Evolutionary conservation across 2,113 vertebrate species (phyloP), one percentile per base, ranked within the genome.

Genomic region (Hippocampus barbouri): DNA sequence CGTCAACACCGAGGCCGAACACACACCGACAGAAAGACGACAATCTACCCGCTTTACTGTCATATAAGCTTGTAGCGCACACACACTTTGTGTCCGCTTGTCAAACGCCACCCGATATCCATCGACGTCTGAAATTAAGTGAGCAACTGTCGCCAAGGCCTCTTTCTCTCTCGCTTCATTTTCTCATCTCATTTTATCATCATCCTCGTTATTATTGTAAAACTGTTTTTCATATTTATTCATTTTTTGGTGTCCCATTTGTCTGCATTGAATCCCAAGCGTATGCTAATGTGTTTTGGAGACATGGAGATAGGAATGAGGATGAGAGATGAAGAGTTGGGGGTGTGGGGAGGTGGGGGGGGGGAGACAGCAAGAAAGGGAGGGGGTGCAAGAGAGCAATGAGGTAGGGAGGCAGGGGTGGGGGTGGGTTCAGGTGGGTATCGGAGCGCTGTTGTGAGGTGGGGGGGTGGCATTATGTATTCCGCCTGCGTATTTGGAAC

Each of bases 211-310:
- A 92, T 93, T 91, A 91, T 90, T 93, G 92, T 93, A 91, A 91
- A 92, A 91, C 91, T 90, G 89, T 92, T 91, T 92, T 91, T 92
- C 86, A 91, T 89, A 91, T 91, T 91, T 91, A 88, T 88, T 89
- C 79, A 74, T 85, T 76, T 81, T 89, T 90, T 80, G 54, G 53
- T 30, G 41, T 49, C 49, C 16, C 34, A 5, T 85, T 88, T 83
- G 86, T 92, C 94, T 93, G 94, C 92, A 92, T 92, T 86, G 95
- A 96, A 96, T 97, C 93, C 94, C 94, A 96, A 98, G 94, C 94
- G 91, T 94, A 98, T 98, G 96, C 93, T 97, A 97, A 97, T 98
- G 93, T 91, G 75, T 87, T 90, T 85, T 84, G 79, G 87, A 90
- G 89, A 88, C 86, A 78, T 79, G 79, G 38, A 78, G 75, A 77